Conservation (phyloP, 2,888 invertebrate genomes). For the Cataglyphis cursor region DNA sequence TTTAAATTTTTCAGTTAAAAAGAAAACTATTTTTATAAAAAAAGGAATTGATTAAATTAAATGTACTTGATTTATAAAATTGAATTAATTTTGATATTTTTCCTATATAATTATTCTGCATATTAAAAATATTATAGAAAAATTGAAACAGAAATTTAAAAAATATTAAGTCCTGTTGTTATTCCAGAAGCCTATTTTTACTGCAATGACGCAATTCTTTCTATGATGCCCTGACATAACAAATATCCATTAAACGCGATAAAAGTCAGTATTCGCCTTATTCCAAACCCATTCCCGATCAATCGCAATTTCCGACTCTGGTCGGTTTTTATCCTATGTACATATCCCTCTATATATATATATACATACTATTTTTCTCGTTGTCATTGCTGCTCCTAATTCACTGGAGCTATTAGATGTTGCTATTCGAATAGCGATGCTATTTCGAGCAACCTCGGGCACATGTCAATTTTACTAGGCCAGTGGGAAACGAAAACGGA, state of each 20-base stretch:
- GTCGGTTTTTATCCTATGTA: not conserved
- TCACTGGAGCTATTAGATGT: conserved; percentile 21
- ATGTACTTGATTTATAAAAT: not conserved
- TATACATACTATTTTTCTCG: not conserved
- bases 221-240: not conserved
- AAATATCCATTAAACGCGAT: conserved; percentile 5
- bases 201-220: not conserved
- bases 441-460: conserved; percentile 72
- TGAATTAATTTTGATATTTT: not conserved
- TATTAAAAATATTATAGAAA: not conserved
- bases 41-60: too few species aligned
- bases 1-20: too few species aligned
- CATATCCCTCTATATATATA: not conserved
- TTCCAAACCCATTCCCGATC: conserved; percentile 26
- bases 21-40: too few species aligned
- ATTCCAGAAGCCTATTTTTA: not conserved
- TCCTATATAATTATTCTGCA: not conserved
- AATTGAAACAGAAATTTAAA: not conserved
- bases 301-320: conserved; percentile 1
- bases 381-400: conserved; percentile 11
- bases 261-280: conserved; percentile 4
- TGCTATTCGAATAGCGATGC: conserved; percentile 63
- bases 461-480: conserved; percentile 74
- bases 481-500: conserved; percentile 76
- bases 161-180: not conserved